Conservation (phyloP, 1,140 invertebrate genomes). For the Medauroidea extradentata region DNA sequence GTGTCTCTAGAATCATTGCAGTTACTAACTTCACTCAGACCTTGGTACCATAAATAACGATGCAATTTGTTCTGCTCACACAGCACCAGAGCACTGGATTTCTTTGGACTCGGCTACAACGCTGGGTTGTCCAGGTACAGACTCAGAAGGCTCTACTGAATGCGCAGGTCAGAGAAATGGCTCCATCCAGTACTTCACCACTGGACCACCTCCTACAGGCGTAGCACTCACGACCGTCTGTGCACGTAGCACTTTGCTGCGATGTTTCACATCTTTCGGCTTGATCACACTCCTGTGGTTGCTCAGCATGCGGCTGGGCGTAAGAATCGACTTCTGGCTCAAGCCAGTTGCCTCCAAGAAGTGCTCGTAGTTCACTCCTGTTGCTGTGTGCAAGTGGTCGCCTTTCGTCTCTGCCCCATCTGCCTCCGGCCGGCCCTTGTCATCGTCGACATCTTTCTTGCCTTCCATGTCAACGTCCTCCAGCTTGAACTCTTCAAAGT, state of each 20-base stretch:
- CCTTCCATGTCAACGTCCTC: constrained; percentile 66
- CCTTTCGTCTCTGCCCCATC: constrained; percentile 51
- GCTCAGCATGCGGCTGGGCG: constrained; percentile 61
- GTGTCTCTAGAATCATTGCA: no score
- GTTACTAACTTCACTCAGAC: no score
- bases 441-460: constrained; percentile 61
- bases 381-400: constrained; percentile 21
- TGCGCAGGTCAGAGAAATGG: constrained; percentile 45
- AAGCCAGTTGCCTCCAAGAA: constrained; percentile 75
- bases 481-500: constrained; percentile 75
- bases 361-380: constrained; percentile 55
- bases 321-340: constrained; percentile 74
- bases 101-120: neutral
- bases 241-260: constrained; percentile 46
- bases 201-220: constrained; percentile 16
- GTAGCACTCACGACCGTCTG: constrained; percentile 39
- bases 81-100: no score
- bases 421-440: constrained; percentile 48
- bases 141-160: neutral
- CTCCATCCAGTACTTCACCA: constrained; percentile 47
- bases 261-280: constrained; percentile 69
- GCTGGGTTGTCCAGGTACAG: neutral
- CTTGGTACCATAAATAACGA: no score
- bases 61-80: no score
- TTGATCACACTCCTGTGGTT: constrained; percentile 73